Evolutionary conservation across 2,797 vertebrate genomes (phyloP).

Genomic region (Amniataba percoides): DNA sequence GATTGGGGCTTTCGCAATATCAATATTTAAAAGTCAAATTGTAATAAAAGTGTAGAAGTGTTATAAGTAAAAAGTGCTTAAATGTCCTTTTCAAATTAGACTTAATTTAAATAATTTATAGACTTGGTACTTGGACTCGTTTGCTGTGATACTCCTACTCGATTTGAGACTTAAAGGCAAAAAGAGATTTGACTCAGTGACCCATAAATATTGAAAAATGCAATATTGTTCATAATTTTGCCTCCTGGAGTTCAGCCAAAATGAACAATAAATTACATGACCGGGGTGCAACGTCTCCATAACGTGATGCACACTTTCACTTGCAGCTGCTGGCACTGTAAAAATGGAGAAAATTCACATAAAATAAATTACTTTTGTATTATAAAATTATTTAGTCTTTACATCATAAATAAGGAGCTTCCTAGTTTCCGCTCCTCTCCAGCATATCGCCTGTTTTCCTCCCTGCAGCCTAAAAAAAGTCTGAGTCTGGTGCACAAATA

Average conservation of each 20-base stretch:
- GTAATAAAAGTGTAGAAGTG: neutral
- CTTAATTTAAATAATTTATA: neutral
- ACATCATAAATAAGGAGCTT: neutral
- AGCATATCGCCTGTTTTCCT: too few species aligned
- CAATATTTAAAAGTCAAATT: neutral
- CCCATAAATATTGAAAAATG: neutral
- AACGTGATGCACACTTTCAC: neutral
- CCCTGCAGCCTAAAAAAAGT: neutral
- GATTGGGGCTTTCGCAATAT: too few species aligned
- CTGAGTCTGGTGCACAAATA: neutral
- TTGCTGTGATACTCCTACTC: neutral
- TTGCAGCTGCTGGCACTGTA: neutral
- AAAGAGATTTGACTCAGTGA: neutral
- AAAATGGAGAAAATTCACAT: constrained; percentile 1
- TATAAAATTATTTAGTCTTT: neutral
- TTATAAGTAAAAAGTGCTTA: neutral
- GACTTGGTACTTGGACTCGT: neutral
- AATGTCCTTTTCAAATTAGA: neutral
- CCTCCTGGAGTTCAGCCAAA: neutral
- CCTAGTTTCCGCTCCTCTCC: neutral
- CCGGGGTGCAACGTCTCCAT: neutral
- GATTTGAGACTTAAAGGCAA: neutral
- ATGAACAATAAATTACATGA: constrained; percentile 16
- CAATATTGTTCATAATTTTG: neutral
- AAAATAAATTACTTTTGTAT: neutral